Conservation (phyloP, 2,888 invertebrate species). For the Gibbula magus region DNA sequence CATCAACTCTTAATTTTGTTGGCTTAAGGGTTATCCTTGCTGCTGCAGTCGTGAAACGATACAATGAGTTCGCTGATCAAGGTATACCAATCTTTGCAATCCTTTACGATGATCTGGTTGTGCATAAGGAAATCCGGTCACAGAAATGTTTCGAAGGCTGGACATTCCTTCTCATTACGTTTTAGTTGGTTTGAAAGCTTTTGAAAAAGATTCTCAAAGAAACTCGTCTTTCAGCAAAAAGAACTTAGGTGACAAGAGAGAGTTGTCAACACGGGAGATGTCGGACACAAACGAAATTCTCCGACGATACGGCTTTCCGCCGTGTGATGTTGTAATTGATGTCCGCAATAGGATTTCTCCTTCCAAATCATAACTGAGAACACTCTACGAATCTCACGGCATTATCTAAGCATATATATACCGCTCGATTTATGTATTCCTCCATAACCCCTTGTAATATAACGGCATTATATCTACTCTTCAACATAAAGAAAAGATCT, state of each 20-base stretch:
- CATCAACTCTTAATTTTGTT: background rate
- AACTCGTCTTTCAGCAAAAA: constrained; percentile 33
- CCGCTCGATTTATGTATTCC: no score
- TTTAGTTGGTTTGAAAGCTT: constrained; percentile 32
- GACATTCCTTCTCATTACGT: constrained; percentile 35
- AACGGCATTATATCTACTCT: no score
- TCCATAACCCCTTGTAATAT: no score
- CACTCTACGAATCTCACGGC: no score
- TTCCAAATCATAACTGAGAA: no score
- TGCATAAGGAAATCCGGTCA: constrained; percentile 33
- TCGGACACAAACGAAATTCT: no score
- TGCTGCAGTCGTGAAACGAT: constrained; percentile 38
- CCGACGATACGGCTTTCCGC: constrained; percentile 32
- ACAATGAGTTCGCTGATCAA: constrained; percentile 20
- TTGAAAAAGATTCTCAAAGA: constrained; percentile 37
- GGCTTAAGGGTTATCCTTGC: background rate
- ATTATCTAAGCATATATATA: no score
- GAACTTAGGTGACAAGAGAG: constrained; percentile 12
- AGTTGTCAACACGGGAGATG: constrained; percentile 12
- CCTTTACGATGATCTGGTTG: constrained; percentile 41
- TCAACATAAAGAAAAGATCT: no score
- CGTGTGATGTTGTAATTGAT: no score
- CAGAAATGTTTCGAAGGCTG: no score
- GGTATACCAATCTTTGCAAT: constrained; percentile 28
- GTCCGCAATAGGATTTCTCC: no score